phyloP scores from a whole-genome alignment of 2,797 vertebrate genomes.

The Crypturellus tataupa region DNA sequence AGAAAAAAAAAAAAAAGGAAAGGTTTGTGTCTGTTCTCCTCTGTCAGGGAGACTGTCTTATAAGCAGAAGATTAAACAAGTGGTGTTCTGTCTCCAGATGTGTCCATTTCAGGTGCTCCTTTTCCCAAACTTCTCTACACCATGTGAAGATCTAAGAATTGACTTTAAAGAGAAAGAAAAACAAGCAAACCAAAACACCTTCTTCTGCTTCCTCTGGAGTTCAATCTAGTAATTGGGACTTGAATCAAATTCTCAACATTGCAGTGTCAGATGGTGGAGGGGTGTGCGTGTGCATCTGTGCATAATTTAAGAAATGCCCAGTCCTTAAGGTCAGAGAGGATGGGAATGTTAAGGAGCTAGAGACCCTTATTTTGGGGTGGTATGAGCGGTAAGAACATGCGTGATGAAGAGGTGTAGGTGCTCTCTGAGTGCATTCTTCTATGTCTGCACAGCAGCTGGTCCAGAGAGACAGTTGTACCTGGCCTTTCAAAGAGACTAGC shows the following conservation, averaged over 20 bases:
- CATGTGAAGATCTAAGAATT: background rate
- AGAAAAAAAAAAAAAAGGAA: too few relatives aligned
- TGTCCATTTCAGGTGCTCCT: background rate
- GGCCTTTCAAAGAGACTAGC: background rate
- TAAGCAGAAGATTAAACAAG: slow-evolving; percentile 43
- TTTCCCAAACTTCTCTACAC: background rate
- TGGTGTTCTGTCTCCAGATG: slow-evolving; percentile 11
- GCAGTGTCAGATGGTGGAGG: background rate
- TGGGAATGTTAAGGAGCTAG: background rate
- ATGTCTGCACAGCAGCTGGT: background rate
- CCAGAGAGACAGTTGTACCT: background rate
- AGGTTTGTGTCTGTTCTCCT: slow-evolving; percentile 28
- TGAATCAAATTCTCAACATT: background rate
- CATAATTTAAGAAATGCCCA: background rate
- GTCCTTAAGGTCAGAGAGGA: background rate
- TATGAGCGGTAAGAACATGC: background rate
- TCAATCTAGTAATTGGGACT: background rate
- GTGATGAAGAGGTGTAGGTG: background rate
- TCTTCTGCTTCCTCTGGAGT: background rate
- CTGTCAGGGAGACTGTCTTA: background rate
- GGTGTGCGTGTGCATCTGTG: background rate
- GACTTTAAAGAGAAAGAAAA: background rate
- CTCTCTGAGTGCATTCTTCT: background rate
- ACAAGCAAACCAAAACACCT: background rate
- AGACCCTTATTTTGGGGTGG: background rate